Evolutionary conservation across 2,888 invertebrate genomes (phyloP), one percentile per base, ranked within the genome.

Genomic region (Steinernema scapterisci): DNA sequence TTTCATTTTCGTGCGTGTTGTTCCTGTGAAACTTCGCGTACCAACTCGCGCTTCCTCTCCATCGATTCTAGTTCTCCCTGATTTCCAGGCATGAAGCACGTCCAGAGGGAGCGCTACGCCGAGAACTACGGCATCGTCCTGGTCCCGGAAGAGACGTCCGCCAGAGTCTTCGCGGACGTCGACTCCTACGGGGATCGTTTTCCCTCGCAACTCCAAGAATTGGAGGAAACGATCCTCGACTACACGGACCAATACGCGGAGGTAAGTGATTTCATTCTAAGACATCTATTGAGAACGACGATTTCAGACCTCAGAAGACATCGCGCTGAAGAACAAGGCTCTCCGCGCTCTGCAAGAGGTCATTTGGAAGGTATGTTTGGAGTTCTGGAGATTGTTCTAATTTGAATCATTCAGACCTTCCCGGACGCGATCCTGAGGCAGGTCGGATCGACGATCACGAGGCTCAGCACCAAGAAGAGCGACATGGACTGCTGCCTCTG

Each of bases 401-500:
- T 19, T 5, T 48, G 3, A 2, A 19, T 3, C 48, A 16, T 48
- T 48, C 23, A 63, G 63, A 27, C 31, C 63, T 63, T 63, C 38
- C 31, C 63, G 1, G 31, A 63, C 5, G 63, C 27, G 27, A 11
- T n/a, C 7, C 63, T 63, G 16, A 38, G 13, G 6, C 27, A 25
- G 6, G 63, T 63, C 11, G 63, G 63, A 9, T 63, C 63, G 5
- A 31, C 63, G 16, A 27, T 63, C 11, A 63, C 63, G 16, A 21
- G n/a, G 16, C 16, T 63, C 27, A 16, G 31, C 13, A 25, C 25
- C 63, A 63, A 31, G 13, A n/a, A 27, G 31, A 63, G 63, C 25
- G 63, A 63, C 38, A 11, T 63, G 31, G 63, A 63, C 63, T 3
- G 27, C 31, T 63, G 63, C 63, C 11, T 63, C 11, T 27, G 27